A percentile compares a stretch with the other conserved stretches of the same genome.
Evolutionary conservation across 2,888 invertebrate species (phyloP).

Genomic region (Julus scandinavius): DNA sequence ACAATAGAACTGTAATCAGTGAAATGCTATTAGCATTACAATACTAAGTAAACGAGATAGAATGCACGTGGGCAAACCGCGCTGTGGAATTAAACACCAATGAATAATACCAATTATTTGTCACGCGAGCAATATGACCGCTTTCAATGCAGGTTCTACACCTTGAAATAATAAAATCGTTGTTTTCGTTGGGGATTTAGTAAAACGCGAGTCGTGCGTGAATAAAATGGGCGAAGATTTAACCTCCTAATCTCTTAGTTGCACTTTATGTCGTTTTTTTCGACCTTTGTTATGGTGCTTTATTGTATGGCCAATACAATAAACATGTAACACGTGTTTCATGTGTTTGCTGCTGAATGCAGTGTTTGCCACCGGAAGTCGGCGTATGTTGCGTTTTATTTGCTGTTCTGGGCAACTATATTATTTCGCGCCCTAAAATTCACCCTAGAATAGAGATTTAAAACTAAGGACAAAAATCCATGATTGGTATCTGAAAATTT

Average conservation of each 20-base stretch:
- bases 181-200: slow-evolving; percentile 32
- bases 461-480: background rate
- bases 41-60: background rate
- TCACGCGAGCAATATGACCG: slow-evolving; percentile 9
- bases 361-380: slow-evolving; percentile 27
- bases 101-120: slow-evolving; percentile 28
- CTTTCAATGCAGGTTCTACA: background rate
- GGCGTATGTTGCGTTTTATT: background rate
- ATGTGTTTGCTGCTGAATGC: background rate
- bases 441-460: background rate
- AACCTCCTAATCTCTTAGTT: slow-evolving; percentile 35
- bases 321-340: background rate
- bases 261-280: slow-evolving; percentile 22
- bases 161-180: slow-evolving; percentile 30
- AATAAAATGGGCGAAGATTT: slow-evolving; percentile 35
- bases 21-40: slow-evolving; percentile 29
- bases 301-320: slow-evolving; percentile 2
- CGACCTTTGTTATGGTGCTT: slow-evolving; percentile 35
- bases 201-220: background rate
- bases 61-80: background rate
- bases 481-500: background rate
- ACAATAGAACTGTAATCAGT: background rate
- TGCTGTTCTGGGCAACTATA: background rate
- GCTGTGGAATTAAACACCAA: background rate
- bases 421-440: background rate